A percentile compares a stretch with the other conserved stretches of the same genome.
These are phyloP conservation scores for Drosophila testacea DNA, from an alignment of 2,888 invertebrate species.

Conservation along the genomic window DNA sequence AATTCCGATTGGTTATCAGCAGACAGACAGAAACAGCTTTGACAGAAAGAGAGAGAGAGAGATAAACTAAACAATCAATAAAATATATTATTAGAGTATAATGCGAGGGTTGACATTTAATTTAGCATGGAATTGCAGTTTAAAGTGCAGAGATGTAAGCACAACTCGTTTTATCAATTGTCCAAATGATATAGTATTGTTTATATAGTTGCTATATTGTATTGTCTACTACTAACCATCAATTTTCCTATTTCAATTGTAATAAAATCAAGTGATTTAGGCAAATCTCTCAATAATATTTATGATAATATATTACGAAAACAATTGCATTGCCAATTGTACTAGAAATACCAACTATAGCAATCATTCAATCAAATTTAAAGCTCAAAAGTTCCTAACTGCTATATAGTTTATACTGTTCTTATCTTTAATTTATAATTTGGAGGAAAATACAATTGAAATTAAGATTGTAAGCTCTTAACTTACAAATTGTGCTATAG, in stretches of 20 bases:
- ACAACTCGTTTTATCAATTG: neutral
- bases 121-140: neutral
- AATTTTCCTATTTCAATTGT: too few relatives aligned
- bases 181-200: neutral
- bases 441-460: neutral
- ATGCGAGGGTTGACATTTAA: neutral
- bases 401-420: neutral
- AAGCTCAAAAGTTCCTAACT: neutral
- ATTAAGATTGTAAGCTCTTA: neutral
- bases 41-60: neutral
- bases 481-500: too few relatives aligned
- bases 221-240: too few relatives aligned
- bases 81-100: neutral
- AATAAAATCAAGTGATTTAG: neutral
- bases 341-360: neutral
- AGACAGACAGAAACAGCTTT: neutral
- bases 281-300: neutral
- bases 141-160: neutral
- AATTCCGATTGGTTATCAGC: constrained; percentile 38
- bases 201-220: neutral
- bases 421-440: neutral
- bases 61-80: neutral
- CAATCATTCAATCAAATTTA: neutral
- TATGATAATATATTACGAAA: neutral
- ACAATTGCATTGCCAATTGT: neutral